Base-by-base conservation (phyloP, 2,113 vertebrate species). In the cattle (Bos taurus) region DNA sequence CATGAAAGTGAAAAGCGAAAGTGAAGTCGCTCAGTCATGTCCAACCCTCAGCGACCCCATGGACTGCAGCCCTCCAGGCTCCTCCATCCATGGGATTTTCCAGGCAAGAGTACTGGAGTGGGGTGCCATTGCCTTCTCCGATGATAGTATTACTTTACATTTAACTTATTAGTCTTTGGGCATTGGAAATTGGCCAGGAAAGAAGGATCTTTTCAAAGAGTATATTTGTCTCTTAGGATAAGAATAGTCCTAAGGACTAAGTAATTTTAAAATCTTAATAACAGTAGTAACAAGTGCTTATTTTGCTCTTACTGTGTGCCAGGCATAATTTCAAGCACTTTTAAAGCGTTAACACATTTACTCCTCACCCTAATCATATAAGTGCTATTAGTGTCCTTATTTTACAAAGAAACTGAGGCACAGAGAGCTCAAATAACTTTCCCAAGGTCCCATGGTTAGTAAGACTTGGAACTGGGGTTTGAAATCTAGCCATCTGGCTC, bases 361-460 rank as follows among this genome's bases (percentile, higher is more conserved):
- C 85, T 96, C 40, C 40, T 92, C 11, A 77, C 17, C 52, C 36
- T 94, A 56, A 67, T n/a, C 12, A 52, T n/a, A 3, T 48, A 64
- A 50, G 7, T 74, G 50, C 25, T 87, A 12, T 52, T 83, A 46
- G 2, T 83, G 77, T 62, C 36, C 33, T 97, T 43, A 71, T 84
- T 91, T 91, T 84, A 28, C 23, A 71, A 93, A 93, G 92, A 91
- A 96, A 96, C 96, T 54, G 87, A 96, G 97, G 94, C 52, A 64
- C 19, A 54, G 26, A 88, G 19, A 62, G 28, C 59, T 95, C 46
- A 67, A 62, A 36, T 77, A 82, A 56, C 25, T 78, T 77, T 26
- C 16, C 23, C 71, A 86, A 81, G 52, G 52, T 96, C 78, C 88
- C 52, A 71, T 48, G 50, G 26, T 71, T 30, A 57, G 23, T 82